phyloP scores from a whole-genome alignment of 2,888 invertebrate species.

The Oligia latruncula region DNA sequence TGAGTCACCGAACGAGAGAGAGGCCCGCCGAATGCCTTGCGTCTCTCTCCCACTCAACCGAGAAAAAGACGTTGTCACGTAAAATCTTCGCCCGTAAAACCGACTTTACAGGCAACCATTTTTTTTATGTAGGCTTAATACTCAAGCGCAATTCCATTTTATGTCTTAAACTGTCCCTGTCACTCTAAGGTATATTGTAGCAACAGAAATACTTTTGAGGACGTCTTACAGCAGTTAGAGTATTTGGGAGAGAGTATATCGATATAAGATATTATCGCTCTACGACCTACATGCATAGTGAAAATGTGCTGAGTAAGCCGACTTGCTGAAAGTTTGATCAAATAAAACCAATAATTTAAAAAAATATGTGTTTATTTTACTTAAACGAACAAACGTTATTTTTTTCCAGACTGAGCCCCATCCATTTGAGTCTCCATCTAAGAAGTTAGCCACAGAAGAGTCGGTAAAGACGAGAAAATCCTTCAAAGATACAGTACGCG shows the following conservation, averaged over 20 bases:
- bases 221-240: neutral
- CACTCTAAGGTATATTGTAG: neutral
- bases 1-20: too few species aligned
- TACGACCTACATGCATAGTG: neutral
- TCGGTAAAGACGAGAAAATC: conserved; percentile 71
- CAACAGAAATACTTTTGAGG: neutral
- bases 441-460: conserved; percentile 79
- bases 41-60: too few species aligned
- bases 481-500: conserved; percentile 83
- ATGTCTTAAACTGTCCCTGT: neutral
- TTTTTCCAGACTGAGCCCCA: conserved; percentile 72
- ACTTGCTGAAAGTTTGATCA: neutral
- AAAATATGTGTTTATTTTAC: neutral
- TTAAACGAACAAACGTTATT: neutral
- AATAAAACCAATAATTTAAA: neutral
- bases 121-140: neutral
- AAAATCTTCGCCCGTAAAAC: too few species aligned
- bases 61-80: too few species aligned
- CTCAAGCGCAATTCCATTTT: neutral
- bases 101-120: too few species aligned
- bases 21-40: too few species aligned
- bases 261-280: neutral
- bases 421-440: conserved; percentile 81
- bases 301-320: neutral
- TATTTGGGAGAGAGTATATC: too few species aligned